Conservation (phyloP, 2,797 vertebrate species). For the Cuniculus paca region DNA sequence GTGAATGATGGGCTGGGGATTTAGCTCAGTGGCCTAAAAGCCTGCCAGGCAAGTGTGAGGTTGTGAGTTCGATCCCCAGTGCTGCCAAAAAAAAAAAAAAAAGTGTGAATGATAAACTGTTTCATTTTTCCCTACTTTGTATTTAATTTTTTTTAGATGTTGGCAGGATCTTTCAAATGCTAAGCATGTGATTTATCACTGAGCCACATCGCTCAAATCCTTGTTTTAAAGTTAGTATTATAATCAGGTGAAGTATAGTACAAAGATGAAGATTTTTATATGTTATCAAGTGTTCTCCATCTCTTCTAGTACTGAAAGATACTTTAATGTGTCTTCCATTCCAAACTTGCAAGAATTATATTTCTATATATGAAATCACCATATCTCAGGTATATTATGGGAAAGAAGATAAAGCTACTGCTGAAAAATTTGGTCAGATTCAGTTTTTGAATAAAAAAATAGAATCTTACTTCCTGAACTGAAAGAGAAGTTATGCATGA, state of each 20-base stretch:
- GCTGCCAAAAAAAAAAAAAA: too few relatives aligned
- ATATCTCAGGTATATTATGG: neutral
- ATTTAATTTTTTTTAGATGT: neutral
- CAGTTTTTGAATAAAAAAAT: neutral
- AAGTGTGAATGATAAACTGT: neutral
- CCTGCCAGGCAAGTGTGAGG: too few relatives aligned
- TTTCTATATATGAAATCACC: neutral
- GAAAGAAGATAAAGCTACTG: neutral
- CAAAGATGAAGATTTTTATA: neutral
- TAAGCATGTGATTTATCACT: neutral
- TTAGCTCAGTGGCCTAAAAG: too few relatives aligned
- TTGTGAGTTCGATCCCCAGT: too few relatives aligned
- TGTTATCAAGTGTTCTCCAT: neutral
- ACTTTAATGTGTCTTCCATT: neutral
- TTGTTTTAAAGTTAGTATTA: neutral
- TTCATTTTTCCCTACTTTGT: neutral
- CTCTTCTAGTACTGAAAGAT: neutral
- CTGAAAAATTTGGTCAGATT: neutral
- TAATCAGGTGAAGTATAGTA: neutral
- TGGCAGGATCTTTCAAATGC: accelerated
- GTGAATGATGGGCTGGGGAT: too few relatives aligned
- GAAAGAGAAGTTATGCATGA: neutral
- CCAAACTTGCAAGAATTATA: neutral
- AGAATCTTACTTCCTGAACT: neutral
- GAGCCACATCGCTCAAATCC: neutral